Evolutionary conservation across 2,888 invertebrate genomes (phyloP).

Genomic region (Lepidocyrtinus sp.): DNA sequence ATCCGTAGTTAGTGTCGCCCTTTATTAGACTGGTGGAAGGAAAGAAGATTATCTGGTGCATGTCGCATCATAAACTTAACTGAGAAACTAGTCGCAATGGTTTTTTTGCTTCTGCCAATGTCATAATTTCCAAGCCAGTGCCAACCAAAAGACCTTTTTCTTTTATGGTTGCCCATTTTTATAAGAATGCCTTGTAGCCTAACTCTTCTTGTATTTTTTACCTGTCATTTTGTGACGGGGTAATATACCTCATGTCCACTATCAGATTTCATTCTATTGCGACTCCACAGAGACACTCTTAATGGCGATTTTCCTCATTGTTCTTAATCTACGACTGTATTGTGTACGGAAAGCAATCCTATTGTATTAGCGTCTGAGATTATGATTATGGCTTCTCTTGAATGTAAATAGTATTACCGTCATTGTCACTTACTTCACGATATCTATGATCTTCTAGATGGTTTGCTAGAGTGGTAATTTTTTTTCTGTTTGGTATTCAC

Average conservation of each 20-base stretch:
- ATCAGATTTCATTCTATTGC: constrained; percentile 49
- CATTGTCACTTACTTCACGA: constrained; percentile 15
- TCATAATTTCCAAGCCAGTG: neutral
- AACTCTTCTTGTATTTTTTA: neutral
- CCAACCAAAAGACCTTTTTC: constrained; percentile 30
- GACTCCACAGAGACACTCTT: constrained; percentile 38
- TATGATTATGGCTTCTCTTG: constrained; percentile 16
- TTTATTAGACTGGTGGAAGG: constrained; percentile 52
- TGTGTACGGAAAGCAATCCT: neutral
- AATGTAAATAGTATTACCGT: constrained; percentile 18
- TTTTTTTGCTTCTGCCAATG: constrained; percentile 42
- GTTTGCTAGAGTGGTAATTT: neutral
- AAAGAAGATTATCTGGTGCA: constrained; percentile 48
- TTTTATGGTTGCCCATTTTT: neutral
- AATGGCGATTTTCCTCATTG: constrained; percentile 52
- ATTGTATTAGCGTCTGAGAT: constrained; percentile 6
- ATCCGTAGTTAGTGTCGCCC: constrained; percentile 65
- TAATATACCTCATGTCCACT: constrained; percentile 43
- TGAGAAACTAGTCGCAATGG: constrained; percentile 16
- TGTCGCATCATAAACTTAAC: constrained; percentile 45
- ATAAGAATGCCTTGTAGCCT: neutral
- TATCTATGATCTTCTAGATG: constrained; percentile 12
- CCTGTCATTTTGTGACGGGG: constrained; percentile 16
- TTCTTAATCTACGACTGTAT: constrained; percentile 44
- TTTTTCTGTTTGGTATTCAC: neutral